Percentiles rank a stretch among this genome's conserved stretches.
These are phyloP conservation scores for Lophotis ruficrista DNA, from an alignment of 2,113 vertebrate species.

Conservation along the genomic window DNA sequence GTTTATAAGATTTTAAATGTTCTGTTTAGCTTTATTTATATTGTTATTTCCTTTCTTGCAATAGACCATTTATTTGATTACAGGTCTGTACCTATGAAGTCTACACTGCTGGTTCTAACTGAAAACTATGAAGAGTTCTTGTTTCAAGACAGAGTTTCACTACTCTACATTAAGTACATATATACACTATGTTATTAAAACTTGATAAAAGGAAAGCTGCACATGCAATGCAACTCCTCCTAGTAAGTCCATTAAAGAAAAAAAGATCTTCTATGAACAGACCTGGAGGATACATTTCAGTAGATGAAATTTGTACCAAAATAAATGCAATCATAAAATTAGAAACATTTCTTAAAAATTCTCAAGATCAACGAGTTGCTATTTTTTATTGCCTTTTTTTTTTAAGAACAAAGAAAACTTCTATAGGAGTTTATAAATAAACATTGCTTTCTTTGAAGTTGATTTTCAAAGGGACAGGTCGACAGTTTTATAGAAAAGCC, in stretches of 20 bases:
- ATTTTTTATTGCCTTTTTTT: neutral
- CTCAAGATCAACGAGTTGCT: neutral
- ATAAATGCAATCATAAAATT: neutral
- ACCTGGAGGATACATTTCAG: neutral
- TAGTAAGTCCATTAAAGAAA: neutral
- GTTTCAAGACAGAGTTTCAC: neutral
- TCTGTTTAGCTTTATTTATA: neutral
- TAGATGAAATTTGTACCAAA: neutral
- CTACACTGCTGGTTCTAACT: neutral
- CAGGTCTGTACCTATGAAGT: neutral
- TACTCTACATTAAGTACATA: neutral
- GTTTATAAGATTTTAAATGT: neutral
- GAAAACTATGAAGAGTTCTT: neutral
- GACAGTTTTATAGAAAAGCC: neutral
- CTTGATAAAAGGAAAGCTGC: neutral
- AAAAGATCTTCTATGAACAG: neutral
- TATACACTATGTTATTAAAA: neutral
- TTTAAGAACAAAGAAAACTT: neutral
- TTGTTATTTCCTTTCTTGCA: neutral
- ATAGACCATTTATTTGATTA: neutral
- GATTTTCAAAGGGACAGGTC: neutral
- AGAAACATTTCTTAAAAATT: fast-evolving
- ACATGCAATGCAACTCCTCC: neutral
- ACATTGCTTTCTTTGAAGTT: neutral
- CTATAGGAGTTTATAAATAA: neutral